Percentiles rank a stretch among this genome's conserved stretches.
Evolutionary conservation across 1,140 invertebrate genomes (phyloP).

Genomic region (Adelges cooleyi): DNA sequence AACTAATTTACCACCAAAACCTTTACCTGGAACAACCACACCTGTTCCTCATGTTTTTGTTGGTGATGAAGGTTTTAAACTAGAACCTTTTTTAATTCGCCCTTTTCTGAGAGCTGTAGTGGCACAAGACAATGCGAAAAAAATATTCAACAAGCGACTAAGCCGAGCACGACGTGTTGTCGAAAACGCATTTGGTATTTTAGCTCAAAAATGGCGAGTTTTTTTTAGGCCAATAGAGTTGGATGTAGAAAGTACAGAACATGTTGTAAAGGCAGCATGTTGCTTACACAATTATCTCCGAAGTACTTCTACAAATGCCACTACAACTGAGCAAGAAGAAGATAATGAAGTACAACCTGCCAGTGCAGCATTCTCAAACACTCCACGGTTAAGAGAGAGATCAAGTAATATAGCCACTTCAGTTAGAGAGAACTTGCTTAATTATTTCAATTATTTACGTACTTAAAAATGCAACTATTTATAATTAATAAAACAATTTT

Average conservation of each 20-base stretch:
- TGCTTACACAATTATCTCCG: slow-evolving; percentile 1
- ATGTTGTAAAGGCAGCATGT: background rate
- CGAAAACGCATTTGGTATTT: slow-evolving; percentile 17
- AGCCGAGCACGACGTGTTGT: slow-evolving; percentile 5
- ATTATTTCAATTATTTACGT: slow-evolving; percentile 7
- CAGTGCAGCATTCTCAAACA: background rate
- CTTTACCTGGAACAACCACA: slow-evolving; percentile 30
- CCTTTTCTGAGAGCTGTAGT: background rate
- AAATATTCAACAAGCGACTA: slow-evolving; percentile 1
- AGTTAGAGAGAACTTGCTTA: slow-evolving; percentile 4
- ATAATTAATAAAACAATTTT: background rate
- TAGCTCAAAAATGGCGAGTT: background rate
- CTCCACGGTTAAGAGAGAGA: background rate
- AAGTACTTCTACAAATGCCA: background rate
- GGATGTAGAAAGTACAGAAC: background rate
- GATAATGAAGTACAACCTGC: background rate
- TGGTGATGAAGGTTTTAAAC: slow-evolving; percentile 18
- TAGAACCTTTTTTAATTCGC: background rate
- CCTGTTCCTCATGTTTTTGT: slow-evolving; percentile 20
- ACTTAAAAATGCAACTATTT: background rate
- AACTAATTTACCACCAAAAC: slow-evolving; percentile 1
- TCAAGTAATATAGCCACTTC: background rate
- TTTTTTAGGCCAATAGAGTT: background rate
- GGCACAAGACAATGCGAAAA: background rate
- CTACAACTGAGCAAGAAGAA: background rate